Evolutionary conservation across 64 coral and sea anemone genomes (phyloP).

Genomic region (Montipora cactus): DNA sequence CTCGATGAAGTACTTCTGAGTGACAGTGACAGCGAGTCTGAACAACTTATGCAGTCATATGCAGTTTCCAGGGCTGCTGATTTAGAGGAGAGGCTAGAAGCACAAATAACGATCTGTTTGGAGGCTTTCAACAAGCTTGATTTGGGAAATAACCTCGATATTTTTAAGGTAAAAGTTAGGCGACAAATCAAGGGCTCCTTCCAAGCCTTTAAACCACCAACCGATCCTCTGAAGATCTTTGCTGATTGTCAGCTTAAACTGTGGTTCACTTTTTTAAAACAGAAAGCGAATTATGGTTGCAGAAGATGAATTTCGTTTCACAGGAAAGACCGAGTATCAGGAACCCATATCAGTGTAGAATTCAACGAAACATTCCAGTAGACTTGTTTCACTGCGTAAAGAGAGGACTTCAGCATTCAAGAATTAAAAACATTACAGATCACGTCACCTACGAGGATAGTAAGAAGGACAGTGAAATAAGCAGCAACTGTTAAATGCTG

Average conservation of each 20-base stretch:
- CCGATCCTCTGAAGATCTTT: slow-evolving; percentile 61
- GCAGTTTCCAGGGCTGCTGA: no score
- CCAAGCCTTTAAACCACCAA: slow-evolving; percentile 59
- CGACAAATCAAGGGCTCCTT: slow-evolving; percentile 42
- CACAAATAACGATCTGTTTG: slow-evolving; percentile 20
- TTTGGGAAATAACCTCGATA: slow-evolving; percentile 55
- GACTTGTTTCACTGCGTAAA: slow-evolving; percentile 49
- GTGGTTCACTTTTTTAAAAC: neutral
- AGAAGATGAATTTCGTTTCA: slow-evolving; percentile 25
- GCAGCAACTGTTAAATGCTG: no score
- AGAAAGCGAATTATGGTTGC: slow-evolving; percentile 41
- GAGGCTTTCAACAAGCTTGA: slow-evolving; percentile 45
- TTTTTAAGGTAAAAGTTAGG: slow-evolving; percentile 34
- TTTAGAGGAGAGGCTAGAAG: slow-evolving; percentile 4
- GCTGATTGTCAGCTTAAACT: slow-evolving; percentile 49
- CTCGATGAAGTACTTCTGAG: no score
- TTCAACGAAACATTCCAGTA: slow-evolving; percentile 42
- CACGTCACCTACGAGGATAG: slow-evolving; percentile 34
- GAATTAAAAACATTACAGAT: slow-evolving; percentile 24
- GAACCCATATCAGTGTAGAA: slow-evolving; percentile 29
- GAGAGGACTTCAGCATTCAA: slow-evolving; percentile 49
- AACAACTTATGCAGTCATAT: no score
- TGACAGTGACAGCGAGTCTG: no score
- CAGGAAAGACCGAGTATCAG: slow-evolving; percentile 46
- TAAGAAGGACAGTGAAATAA: slow-evolving; percentile 27